These are phyloP conservation scores for Alviniconcha strummeri DNA, from an alignment of 2,888 invertebrate species.

Conservation along the genomic window DNA sequence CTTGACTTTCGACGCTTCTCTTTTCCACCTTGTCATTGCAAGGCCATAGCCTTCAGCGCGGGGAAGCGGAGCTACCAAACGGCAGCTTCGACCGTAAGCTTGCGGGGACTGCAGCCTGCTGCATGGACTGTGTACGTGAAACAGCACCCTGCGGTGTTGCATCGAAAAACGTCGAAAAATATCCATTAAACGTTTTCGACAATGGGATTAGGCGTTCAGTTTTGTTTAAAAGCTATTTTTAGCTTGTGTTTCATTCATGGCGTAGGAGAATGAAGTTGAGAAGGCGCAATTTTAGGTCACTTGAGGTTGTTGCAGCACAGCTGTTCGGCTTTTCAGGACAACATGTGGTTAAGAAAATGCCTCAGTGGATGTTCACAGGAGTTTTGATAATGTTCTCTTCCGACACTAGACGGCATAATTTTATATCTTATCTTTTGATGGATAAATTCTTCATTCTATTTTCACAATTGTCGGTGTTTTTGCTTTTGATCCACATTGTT, in stretches of 20 bases:
- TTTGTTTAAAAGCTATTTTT: constrained; percentile 48
- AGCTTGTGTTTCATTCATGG: constrained; percentile 70
- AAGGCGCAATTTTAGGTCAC: constrained; percentile 68
- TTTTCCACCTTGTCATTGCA: constrained; percentile 17
- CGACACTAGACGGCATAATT: too few species aligned
- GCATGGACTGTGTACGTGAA: background rate
- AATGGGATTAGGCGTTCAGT: background rate
- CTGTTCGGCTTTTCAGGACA: background rate
- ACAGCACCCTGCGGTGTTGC: background rate
- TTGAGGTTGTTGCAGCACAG: constrained; percentile 51
- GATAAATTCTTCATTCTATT: too few species aligned
- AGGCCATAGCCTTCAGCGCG: constrained; percentile 21
- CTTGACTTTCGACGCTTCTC: constrained; percentile 18
- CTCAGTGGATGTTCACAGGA: too few species aligned
- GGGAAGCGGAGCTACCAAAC: background rate
- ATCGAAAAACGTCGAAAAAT: background rate
- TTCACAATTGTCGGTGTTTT: too few species aligned
- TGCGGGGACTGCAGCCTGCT: background rate
- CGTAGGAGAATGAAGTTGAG: constrained; percentile 56
- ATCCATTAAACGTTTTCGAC: background rate
- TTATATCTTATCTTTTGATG: too few species aligned
- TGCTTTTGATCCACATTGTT: too few species aligned
- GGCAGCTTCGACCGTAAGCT: constrained; percentile 4
- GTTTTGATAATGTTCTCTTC: too few species aligned
- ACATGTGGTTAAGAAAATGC: too few species aligned